Evolutionary conservation across 1,140 invertebrate species (phyloP).

Genomic region (Ditylenchus dipsaci): DNA sequence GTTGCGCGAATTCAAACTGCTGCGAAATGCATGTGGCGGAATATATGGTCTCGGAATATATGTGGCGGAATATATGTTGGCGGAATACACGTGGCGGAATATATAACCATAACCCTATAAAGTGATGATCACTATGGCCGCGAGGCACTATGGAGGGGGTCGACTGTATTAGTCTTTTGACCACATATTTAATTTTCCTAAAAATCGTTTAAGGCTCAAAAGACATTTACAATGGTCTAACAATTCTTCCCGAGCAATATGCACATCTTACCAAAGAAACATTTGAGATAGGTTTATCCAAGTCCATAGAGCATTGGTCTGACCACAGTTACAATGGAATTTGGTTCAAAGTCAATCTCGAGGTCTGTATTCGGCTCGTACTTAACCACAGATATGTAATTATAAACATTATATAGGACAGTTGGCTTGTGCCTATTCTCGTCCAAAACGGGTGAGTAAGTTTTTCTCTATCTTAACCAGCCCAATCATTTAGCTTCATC

Average conservation of each 20-base stretch:
- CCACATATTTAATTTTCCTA: no score
- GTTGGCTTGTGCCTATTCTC: slow-evolving; percentile 73
- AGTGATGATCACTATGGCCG: no score
- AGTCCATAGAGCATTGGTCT: slow-evolving; percentile 70
- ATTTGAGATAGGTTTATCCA: slow-evolving; percentile 11
- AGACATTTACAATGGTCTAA: slow-evolving; percentile 25
- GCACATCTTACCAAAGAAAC: slow-evolving; percentile 4
- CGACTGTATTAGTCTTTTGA: no score
- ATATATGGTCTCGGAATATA: no score
- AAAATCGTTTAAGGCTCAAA: neutral
- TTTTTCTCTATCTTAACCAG: no score
- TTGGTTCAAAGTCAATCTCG: slow-evolving; percentile 70
- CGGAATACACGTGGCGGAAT: no score
- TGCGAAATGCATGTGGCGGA: no score
- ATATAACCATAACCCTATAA: no score
- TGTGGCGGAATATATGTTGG: no score
- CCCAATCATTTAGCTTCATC: slow-evolving; percentile 63
- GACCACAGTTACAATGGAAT: slow-evolving; percentile 68
- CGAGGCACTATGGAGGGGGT: no score
- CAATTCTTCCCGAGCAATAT: slow-evolving; percentile 4
- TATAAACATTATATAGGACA: slow-evolving; percentile 60
- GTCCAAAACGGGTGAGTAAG: slow-evolving; percentile 66
- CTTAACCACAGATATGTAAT: slow-evolving; percentile 56
- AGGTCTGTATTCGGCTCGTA: slow-evolving; percentile 6
- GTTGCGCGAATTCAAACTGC: no score